phyloP scores from a whole-genome alignment of 2,888 invertebrate species.

The Drosophila pegasa region DNA sequence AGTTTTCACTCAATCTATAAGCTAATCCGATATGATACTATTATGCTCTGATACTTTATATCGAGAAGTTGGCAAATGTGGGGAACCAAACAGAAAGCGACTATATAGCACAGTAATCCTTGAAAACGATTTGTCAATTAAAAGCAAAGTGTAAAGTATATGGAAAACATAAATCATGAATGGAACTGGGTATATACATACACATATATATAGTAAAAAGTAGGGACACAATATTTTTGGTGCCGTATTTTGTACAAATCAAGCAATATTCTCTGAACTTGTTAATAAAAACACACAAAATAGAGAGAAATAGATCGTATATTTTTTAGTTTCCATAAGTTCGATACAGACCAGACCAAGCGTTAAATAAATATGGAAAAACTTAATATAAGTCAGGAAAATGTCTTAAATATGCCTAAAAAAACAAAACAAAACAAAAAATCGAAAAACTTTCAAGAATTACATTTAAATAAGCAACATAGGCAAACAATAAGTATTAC shows the following conservation, averaged over 20 bases:
- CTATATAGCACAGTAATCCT: conserved; percentile 17
- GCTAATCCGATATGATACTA: conserved; percentile 11
- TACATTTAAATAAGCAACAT: conserved; percentile 38
- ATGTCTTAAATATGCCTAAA: conserved; percentile 63
- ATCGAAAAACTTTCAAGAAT: conserved; percentile 27
- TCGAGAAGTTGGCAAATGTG: conserved; percentile 20
- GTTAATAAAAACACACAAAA: conserved; percentile 38
- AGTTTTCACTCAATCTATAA: conserved; percentile 42
- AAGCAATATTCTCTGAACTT: conserved; percentile 58
- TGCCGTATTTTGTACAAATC: conserved; percentile 60
- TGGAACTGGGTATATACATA: conserved; percentile 7
- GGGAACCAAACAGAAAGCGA: conserved; percentile 16
- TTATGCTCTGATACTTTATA: background rate
- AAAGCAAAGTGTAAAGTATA: conserved; percentile 10
- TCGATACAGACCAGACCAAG: conserved; percentile 53
- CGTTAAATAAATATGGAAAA: conserved; percentile 15
- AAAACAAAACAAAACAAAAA: conserved; percentile 3
- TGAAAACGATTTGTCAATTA: conserved; percentile 58
- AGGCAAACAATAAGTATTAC: conserved; percentile 67
- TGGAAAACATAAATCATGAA: conserved; percentile 7
- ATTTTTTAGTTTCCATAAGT: conserved; percentile 16
- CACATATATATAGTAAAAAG: conserved; percentile 1
- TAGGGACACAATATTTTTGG: conserved; percentile 44
- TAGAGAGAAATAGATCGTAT: conserved; percentile 8
- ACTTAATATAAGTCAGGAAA: conserved; percentile 46